A percentile compares a stretch with the other conserved stretches of the same genome.
phyloP scores from a whole-genome alignment of 2,888 invertebrate genomes.

The Drosophila borealis region DNA sequence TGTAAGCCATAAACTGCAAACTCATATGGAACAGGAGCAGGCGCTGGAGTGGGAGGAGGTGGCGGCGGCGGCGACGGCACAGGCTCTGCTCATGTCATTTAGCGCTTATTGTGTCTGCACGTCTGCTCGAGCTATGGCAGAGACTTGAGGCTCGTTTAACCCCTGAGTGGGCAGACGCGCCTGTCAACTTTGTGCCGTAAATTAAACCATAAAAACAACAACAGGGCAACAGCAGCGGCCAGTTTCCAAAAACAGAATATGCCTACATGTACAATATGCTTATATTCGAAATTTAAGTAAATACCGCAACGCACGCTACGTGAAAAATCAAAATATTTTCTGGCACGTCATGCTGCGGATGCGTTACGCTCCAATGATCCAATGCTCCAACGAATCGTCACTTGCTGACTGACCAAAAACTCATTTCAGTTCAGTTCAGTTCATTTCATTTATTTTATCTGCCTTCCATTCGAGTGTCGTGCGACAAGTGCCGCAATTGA shows the following conservation, averaged over 20 bases:
- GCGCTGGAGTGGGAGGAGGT: constrained; percentile 15
- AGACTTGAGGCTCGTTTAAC: constrained; percentile 53
- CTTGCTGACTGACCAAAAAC: constrained; percentile 46
- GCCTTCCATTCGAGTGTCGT: constrained; percentile 62
- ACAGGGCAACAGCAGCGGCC: constrained; percentile 6
- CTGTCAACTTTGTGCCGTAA: constrained; percentile 72
- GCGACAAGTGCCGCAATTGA: constrained; percentile 79
- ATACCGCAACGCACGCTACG: constrained; percentile 44
- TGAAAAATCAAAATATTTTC: constrained; percentile 71
- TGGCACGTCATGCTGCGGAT: constrained; percentile 70
- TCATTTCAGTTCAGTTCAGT: constrained; percentile 44
- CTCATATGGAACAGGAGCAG: constrained; percentile 69
- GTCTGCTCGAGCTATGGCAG: constrained; percentile 46
- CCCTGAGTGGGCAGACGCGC: constrained; percentile 70
- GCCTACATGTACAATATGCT: constrained; percentile 5
- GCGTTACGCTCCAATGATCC: constrained; percentile 52
- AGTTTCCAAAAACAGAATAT: constrained; percentile 50
- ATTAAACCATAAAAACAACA: constrained; percentile 72
- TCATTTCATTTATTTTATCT: constrained; percentile 18
- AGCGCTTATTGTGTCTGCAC: constrained; percentile 77
- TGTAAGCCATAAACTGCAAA: constrained; percentile 73
- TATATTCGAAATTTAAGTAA: constrained; percentile 47
- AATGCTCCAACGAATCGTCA: constrained; percentile 50
- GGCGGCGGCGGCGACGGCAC: constrained; percentile 8
- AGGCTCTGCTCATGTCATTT: constrained; percentile 67